Evolutionary conservation across 1,140 invertebrate species (phyloP).

Genomic region (Drosophila subpulchrella): DNA sequence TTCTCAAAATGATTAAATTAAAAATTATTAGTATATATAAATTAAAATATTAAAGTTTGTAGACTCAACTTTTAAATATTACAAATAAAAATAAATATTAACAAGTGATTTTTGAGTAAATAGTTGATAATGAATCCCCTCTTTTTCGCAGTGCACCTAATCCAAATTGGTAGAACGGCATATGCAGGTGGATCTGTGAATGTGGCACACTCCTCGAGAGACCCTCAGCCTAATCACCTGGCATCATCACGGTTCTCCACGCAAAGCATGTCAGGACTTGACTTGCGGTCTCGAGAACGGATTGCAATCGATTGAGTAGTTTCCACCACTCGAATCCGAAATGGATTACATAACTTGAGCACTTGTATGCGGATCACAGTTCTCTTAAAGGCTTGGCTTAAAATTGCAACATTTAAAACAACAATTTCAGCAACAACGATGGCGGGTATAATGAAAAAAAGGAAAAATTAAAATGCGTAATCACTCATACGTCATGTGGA

Average conservation of each 20-base stretch:
- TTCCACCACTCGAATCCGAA: slow-evolving; percentile 14
- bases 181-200: slow-evolving; percentile 11
- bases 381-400: slow-evolving; percentile 12
- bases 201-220: slow-evolving; percentile 50
- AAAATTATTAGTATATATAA: too few relatives aligned
- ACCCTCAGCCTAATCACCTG: slow-evolving; percentile 57
- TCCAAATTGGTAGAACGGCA: slow-evolving; percentile 11
- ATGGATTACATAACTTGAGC: slow-evolving; percentile 30
- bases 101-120: too few relatives aligned
- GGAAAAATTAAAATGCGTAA: slow-evolving; percentile 47
- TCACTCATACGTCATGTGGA: slow-evolving; percentile 57
- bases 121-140: not conserved
- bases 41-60: too few relatives aligned
- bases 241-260: slow-evolving; percentile 36
- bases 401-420: slow-evolving; percentile 6
- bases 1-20: too few relatives aligned
- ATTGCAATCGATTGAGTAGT: slow-evolving; percentile 32
- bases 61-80: too few relatives aligned
- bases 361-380: slow-evolving; percentile 2
- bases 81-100: too few relatives aligned
- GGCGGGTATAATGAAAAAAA: not conserved
- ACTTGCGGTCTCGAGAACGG: slow-evolving; percentile 34
- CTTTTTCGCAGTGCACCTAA: slow-evolving; percentile 18
- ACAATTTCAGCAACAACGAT: slow-evolving; percentile 12
- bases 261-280: slow-evolving; percentile 50